Evolutionary conservation across 2,888 invertebrate genomes (phyloP).

Genomic region (Drosophila emarginata): DNA sequence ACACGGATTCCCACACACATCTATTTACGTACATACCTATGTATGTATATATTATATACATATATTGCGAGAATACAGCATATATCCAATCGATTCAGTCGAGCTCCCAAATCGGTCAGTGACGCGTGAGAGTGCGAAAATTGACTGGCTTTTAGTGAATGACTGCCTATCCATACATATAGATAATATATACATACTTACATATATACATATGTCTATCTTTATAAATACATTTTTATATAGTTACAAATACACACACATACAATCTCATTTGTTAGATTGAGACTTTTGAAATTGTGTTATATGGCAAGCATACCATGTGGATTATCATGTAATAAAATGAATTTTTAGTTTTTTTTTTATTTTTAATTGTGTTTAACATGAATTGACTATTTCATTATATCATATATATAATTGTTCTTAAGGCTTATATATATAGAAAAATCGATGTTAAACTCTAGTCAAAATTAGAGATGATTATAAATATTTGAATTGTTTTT

Average conservation of each 20-base stretch:
- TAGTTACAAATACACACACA: neutral
- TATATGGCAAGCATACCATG: too few species aligned
- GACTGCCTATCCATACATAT: constrained; percentile 1
- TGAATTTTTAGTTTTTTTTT: too few species aligned
- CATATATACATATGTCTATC: neutral
- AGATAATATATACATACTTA: neutral
- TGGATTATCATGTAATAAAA: too few species aligned
- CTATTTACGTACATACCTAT: too few species aligned
- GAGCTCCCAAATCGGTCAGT: constrained; percentile 57
- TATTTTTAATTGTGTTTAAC: too few species aligned
- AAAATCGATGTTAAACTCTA: too few species aligned
- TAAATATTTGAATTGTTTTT: too few species aligned
- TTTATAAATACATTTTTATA: too few species aligned
- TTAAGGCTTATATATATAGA: too few species aligned
- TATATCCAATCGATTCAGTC: constrained; percentile 5
- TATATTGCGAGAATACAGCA: neutral
- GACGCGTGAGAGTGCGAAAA: constrained; percentile 67
- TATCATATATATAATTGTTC: too few species aligned
- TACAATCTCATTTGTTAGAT: neutral
- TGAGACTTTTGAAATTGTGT: neutral
- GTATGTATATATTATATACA: neutral
- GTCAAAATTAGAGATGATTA: too few species aligned
- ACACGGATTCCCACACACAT: constrained; percentile 18
- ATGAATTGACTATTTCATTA: too few species aligned
- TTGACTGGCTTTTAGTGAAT: constrained; percentile 60